These are phyloP conservation scores for pig (Sus scrofa) DNA, from an alignment of 2,113 vertebrate genomes.

Conservation along the genomic window T2T-Sscrofa CM000815.6:134517001-134517500, in stretches of 20 bases:
- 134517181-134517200: conserved; percentile 44
- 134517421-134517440: conserved; percentile 53
- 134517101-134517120: no score
- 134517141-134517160: conserved; percentile 25
- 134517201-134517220: conserved; percentile 84
- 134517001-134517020: neutral
- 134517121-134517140: conserved; percentile 80
- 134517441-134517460: neutral
- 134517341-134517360: conserved; percentile 72
- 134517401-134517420: neutral
- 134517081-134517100: conserved; percentile 71
- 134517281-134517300: conserved; percentile 68
- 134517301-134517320: conserved; percentile 77
- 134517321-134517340: conserved; percentile 58
- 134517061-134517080: conserved; percentile 65
- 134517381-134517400: neutral
- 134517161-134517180: conserved; percentile 53
- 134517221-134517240: conserved; percentile 74
- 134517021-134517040: conserved; percentile 50
- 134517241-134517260: conserved; percentile 67
- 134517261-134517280: conserved; percentile 78
- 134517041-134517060: conserved; percentile 71
- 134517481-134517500: conserved; percentile 61
- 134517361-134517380: neutral
- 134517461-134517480: neutral